Percentiles rank a stretch among this genome's conserved stretches.
Evolutionary conservation across 2,888 invertebrate genomes (phyloP).

Genomic region (Zygogramma bicolorata): DNA sequence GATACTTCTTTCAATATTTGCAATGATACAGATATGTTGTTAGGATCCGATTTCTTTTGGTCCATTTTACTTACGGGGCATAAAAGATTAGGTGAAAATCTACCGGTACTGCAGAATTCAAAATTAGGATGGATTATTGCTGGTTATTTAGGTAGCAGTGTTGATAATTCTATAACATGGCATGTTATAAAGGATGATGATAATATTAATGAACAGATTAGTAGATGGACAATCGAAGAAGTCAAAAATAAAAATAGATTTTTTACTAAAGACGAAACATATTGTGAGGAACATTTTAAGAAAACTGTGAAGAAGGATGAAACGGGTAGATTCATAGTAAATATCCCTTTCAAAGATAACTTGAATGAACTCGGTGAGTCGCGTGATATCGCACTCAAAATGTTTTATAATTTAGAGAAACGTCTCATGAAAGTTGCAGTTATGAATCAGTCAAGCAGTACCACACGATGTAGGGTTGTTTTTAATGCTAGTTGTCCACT

Average conservation of each 20-base stretch:
- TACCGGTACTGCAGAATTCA: constrained; percentile 1
- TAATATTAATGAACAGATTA: background rate
- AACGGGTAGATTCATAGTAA: background rate
- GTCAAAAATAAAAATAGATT: background rate
- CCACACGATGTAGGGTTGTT: constrained; percentile 29
- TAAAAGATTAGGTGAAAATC: constrained; percentile 19
- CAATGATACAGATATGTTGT: constrained; percentile 4
- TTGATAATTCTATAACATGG: background rate
- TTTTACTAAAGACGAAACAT: background rate
- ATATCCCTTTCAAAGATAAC: background rate
- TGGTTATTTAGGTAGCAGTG: background rate
- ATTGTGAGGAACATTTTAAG: background rate
- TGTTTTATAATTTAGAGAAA: background rate
- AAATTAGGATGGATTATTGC: constrained; percentile 3
- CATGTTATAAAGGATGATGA: background rate
- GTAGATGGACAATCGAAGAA: constrained; percentile 2
- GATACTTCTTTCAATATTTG: constrained; percentile 14
- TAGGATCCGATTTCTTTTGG: constrained; percentile 20
- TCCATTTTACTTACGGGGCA: background rate
- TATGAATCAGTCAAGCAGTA: background rate
- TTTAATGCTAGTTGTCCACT: constrained; percentile 30
- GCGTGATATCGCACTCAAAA: background rate
- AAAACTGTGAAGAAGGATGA: background rate
- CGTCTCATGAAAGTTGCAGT: background rate
- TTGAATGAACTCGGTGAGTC: background rate